Evolutionary conservation across 2,888 invertebrate species (phyloP), one percentile per base, ranked within the genome.

Genomic region (Heliconius ethilla): DNA sequence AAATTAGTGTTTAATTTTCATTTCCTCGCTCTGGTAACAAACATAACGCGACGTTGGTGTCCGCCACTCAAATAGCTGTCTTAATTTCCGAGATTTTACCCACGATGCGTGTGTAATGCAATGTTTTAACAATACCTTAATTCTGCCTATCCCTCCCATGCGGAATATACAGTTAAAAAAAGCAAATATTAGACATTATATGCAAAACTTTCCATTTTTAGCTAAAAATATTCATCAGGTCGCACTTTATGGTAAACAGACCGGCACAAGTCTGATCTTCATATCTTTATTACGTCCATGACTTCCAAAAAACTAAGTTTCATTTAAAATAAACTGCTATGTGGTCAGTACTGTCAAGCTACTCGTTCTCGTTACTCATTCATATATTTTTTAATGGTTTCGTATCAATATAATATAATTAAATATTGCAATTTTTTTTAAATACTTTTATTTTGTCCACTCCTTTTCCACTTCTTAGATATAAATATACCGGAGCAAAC

Each of bases 161-260:
- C 18, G 18, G 18, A 51, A 51, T 55, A 55, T 22, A 55, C 2
- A 18, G 22, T 66, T 10, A 22, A 33, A 25, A 22, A 69, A 40
- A 69, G 0, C 9, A 69, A 45, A 27, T 40, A 25, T 37, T 40
- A 69, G 25, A 27, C 25, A 25, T 40, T 15, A 15, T 45, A 69
- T 69, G 69, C 40, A 40, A 40, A 69, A 69, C 69, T 69, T 69
- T 69, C 69, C 69, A 69, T 69, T 69, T 40, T 69, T n/a, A 37
- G n/a, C 67, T 25, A 25, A 25, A 40, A n/a, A 40, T 69, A 67
- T n/a, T 9, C n/a, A n/a, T 67, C 67, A n/a, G 3, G 25, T 40
- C 40, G 67, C 69, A 69, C 69, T 69, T 69, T 25, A 45, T 69
- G 3, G 15, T 40, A 69, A 69, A 69, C 69, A 69, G 69, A 69